These are phyloP conservation scores for Diuraphis noxia DNA, from an alignment of 1,140 invertebrate species.

Conservation along the genomic window DNA sequence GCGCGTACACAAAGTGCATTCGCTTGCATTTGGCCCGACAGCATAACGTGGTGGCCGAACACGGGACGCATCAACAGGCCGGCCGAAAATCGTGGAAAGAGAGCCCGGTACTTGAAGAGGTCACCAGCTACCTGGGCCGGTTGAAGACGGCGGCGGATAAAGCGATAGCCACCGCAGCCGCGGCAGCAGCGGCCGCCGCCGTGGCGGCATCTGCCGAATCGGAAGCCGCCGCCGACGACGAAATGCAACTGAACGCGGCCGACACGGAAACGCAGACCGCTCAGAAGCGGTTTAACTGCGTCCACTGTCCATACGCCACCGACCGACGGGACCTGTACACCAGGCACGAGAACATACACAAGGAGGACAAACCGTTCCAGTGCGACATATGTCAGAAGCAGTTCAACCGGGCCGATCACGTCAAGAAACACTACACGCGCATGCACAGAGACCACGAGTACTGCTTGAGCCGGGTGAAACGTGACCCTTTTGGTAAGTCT, in stretches of 20 bases:
- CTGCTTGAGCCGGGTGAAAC: slow-evolving; percentile 79
- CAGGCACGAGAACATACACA: slow-evolving; percentile 93
- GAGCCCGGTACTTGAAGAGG: slow-evolving; percentile 75
- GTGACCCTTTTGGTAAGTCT: slow-evolving; percentile 58
- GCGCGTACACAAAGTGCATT: slow-evolving; percentile 75
- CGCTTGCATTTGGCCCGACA: slow-evolving; percentile 73
- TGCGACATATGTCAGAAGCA: slow-evolving; percentile 90
- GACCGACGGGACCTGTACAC: slow-evolving; percentile 92
- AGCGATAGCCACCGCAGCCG: slow-evolving; percentile 56
- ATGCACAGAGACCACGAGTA: slow-evolving; percentile 87
- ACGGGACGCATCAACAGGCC: slow-evolving; percentile 42
- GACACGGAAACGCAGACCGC: slow-evolving; percentile 49
- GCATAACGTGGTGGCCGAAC: slow-evolving; percentile 63
- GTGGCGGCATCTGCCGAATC: not conserved
- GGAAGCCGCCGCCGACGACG: slow-evolving; percentile 24
- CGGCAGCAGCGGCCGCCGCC: not conserved
- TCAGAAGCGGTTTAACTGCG: slow-evolving; percentile 80
- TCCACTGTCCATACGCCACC: slow-evolving; percentile 84
- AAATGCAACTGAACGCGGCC: not conserved
- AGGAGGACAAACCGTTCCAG: slow-evolving; percentile 89
- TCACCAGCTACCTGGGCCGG: slow-evolving; percentile 71
- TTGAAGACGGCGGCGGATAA: slow-evolving; percentile 68
- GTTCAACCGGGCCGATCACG: slow-evolving; percentile 92
- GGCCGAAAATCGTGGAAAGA: slow-evolving; percentile 65
- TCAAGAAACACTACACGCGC: slow-evolving; percentile 89